Conservation (phyloP, 2,888 invertebrate species). For the Isoperla grammatica region DNA sequence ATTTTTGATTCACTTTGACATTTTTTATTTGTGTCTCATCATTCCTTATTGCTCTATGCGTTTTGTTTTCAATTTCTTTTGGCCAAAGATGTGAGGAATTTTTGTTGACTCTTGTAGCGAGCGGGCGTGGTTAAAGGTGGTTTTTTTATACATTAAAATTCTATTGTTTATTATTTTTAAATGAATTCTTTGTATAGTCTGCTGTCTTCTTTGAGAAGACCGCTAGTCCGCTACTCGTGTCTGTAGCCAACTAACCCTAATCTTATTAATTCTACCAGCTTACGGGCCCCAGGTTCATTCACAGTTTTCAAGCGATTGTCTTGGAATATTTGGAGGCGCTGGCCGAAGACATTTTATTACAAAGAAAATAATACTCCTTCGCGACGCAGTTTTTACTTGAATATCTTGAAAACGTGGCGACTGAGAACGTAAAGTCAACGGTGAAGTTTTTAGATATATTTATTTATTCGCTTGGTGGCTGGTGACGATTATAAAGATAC, state of each 20-base stretch:
- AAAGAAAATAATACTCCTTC: too few species aligned
- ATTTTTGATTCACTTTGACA: background rate
- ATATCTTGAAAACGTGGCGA: too few species aligned
- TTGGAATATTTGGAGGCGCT: too few species aligned
- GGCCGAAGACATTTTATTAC: too few species aligned
- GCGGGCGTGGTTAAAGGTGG: slow-evolving; percentile 10
- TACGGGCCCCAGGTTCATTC: background rate
- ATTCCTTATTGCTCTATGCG: slow-evolving; percentile 15
- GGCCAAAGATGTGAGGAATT: slow-evolving; percentile 11
- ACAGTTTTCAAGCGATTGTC: background rate
- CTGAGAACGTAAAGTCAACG: too few species aligned
- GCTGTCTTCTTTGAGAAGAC: slow-evolving; percentile 9
- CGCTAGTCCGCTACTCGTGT: background rate
- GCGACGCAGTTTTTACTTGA: too few species aligned
- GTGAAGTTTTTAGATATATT: too few species aligned
- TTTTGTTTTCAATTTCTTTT: slow-evolving; percentile 15
- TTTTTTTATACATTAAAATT: slow-evolving; percentile 14
- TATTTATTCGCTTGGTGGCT: too few species aligned
- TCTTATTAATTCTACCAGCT: slow-evolving; percentile 6
- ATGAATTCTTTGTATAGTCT: slow-evolving; percentile 15
- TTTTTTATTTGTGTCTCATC: slow-evolving; percentile 3
- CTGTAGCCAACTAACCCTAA: background rate
- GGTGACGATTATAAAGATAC: too few species aligned
- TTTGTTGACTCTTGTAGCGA: slow-evolving; percentile 10
- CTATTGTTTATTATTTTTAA: slow-evolving; percentile 17